phyloP scores from a whole-genome alignment of 2,113 vertebrate species.

The Pseudopipra pipra region DNA sequence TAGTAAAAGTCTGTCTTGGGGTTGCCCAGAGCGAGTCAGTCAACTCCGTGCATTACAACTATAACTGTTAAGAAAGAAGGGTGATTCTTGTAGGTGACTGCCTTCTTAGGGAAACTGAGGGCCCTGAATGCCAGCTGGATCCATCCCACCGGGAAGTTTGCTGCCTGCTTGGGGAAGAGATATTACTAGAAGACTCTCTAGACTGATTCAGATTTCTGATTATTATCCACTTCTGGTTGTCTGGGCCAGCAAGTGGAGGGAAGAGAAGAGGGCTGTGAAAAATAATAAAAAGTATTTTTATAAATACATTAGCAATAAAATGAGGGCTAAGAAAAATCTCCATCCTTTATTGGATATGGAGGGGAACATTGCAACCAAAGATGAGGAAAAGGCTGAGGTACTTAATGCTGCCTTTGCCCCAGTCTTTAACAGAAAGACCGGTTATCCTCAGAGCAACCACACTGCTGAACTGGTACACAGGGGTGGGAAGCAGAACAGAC shows the following conservation, averaged over 20 bases:
- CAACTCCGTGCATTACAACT: background rate
- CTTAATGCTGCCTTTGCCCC: background rate
- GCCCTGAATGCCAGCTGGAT: background rate
- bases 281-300: background rate
- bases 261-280: background rate
- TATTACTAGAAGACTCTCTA: background rate
- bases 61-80: background rate
- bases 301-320: background rate
- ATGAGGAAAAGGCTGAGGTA: background rate
- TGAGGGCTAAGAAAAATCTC: background rate
- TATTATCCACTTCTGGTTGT: background rate
- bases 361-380: background rate
- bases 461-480: background rate
- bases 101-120: background rate
- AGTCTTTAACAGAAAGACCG: background rate
- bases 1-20: background rate
- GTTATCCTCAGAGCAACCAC: background rate
- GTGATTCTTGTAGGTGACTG: background rate
- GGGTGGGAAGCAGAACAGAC: background rate
- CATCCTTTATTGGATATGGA: background rate
- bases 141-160: background rate
- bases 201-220: background rate
- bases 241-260: no score
- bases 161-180: background rate
- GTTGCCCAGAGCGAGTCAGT: background rate